Conservation (phyloP, 2,113 vertebrate genomes). For the Apteryx mantelli region DNA sequence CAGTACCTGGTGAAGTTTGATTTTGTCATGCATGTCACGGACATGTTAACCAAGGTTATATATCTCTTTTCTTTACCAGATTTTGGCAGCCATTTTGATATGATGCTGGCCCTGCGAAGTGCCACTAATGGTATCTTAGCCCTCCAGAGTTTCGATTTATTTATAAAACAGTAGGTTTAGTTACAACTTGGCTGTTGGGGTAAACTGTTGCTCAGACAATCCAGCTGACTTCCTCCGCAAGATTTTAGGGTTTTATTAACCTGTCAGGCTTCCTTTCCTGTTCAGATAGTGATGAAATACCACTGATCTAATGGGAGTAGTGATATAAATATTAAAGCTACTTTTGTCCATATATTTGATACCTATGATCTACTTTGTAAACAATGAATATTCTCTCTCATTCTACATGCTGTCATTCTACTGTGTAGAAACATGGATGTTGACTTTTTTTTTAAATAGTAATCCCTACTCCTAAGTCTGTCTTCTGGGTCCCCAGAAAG, state of each 20-base stretch:
- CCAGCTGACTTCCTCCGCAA: background rate
- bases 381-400: background rate
- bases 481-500: fast-evolving
- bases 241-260: background rate
- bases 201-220: background rate
- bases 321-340: background rate
- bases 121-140: background rate
- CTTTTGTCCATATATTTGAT: background rate
- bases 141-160: background rate
- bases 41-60: fast-evolving
- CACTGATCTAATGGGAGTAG: background rate
- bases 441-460: background rate
- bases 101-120: background rate
- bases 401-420: background rate
- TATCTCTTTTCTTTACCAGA: background rate
- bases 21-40: background rate
- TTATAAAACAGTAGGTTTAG: background rate
- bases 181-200: background rate
- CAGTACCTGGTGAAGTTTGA: background rate
- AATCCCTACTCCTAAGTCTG: background rate
- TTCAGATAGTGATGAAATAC: background rate
- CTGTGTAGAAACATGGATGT: background rate
- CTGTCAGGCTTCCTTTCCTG: background rate
- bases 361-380: background rate
- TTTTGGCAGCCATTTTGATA: background rate